Conservation (phyloP, 2,113 vertebrate species). For the Alaudala cheleensis region DNA sequence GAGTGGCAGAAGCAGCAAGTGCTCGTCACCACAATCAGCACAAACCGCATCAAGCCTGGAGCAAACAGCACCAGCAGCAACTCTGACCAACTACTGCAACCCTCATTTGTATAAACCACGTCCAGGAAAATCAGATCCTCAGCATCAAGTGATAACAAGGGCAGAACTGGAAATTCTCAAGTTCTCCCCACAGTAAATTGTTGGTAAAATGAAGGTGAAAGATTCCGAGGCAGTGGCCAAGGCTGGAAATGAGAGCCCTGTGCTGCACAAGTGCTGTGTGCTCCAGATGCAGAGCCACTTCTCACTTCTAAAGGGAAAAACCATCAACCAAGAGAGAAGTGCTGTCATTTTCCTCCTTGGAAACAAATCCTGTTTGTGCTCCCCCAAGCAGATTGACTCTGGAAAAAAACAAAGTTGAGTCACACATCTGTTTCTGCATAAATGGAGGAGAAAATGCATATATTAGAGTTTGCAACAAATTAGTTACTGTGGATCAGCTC, state of each 20-base stretch:
- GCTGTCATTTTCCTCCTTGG: not conserved
- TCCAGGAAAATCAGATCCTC: not conserved
- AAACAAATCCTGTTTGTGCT: constrained; percentile 33
- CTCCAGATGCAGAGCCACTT: not conserved
- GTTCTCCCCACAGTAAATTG: not conserved
- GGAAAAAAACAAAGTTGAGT: constrained; percentile 38
- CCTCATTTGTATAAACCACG: fast-evolving
- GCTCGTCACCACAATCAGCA: not conserved
- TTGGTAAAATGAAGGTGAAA: not conserved
- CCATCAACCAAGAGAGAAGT: not conserved
- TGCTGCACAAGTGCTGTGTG: not conserved
- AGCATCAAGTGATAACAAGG: not conserved
- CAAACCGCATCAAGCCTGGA: not conserved
- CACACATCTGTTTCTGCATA: constrained; percentile 50
- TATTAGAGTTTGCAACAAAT: constrained; percentile 3
- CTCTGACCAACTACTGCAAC: not conserved
- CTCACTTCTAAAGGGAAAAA: not conserved
- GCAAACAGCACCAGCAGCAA: not conserved
- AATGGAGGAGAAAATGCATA: constrained; percentile 33
- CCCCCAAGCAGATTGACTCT: constrained; percentile 18
- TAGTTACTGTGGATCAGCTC: constrained; percentile 31
- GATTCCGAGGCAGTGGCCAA: not conserved
- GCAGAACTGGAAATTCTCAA: not conserved
- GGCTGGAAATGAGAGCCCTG: not conserved
- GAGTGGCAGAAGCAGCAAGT: fast-evolving